Evolutionary conservation across 2,113 vertebrate genomes (phyloP).

Genomic region (Datnioides undecimradiatus): DNA sequence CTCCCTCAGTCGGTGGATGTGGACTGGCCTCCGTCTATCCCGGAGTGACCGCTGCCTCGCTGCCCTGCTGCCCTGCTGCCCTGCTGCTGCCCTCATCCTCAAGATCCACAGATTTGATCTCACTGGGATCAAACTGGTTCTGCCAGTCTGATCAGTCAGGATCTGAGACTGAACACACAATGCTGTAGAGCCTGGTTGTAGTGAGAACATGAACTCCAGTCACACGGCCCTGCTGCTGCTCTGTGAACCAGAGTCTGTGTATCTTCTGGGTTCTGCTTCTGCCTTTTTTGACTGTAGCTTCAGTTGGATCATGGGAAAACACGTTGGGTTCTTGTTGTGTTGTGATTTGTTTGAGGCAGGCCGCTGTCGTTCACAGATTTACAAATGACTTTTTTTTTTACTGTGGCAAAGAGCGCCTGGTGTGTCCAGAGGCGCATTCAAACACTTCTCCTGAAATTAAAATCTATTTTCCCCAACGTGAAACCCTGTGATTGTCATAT

Average conservation of each 20-base stretch:
- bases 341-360: background rate
- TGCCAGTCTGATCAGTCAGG: background rate
- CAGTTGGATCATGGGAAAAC: background rate
- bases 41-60: constrained; percentile 79
- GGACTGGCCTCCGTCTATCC: constrained; percentile 94
- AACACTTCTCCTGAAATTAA: no score
- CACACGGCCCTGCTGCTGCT: background rate
- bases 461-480: no score
- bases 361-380: no score
- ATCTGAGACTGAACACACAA: background rate
- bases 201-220: background rate
- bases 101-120: no score
- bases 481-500: no score
- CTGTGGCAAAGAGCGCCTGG: no score
- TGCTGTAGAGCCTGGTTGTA: background rate
- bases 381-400: no score
- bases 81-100: background rate
- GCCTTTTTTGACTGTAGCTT: background rate
- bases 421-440: no score
- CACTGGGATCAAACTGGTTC: background rate
- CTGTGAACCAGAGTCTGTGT: background rate
- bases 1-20: constrained; percentile 92
- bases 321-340: background rate
- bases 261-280: background rate
- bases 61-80: no score